phyloP scores from a whole-genome alignment of 2,797 vertebrate species.

The Melanotaenia trifasciata region DNA sequence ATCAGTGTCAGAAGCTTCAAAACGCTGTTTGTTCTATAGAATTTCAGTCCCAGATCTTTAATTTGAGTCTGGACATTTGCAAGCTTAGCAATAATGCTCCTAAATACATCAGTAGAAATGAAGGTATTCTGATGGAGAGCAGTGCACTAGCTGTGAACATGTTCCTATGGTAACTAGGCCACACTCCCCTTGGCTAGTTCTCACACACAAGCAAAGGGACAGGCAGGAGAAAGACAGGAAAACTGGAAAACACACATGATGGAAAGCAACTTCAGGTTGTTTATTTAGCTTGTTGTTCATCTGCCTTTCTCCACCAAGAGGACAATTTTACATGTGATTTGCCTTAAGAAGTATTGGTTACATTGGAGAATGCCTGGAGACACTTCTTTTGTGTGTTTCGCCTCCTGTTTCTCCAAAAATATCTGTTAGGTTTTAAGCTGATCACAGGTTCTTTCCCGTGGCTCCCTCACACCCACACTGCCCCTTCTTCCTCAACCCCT shows the following conservation, averaged over 20 bases:
- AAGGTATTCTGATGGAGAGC: conserved; percentile 65
- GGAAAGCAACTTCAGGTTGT: conserved; percentile 46
- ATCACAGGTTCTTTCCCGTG: conserved; percentile 56
- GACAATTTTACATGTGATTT: conserved; percentile 5
- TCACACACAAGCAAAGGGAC: conserved; percentile 54
- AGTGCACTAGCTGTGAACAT: conserved; percentile 59
- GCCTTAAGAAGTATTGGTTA: conserved; percentile 6
- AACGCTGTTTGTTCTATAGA: conserved; percentile 16
- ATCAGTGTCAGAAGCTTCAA: conserved; percentile 6
- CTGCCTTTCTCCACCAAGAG: not conserved
- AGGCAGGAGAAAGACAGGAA: conserved; percentile 47
- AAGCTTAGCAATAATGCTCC: conserved; percentile 40
- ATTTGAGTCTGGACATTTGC: conserved; percentile 45
- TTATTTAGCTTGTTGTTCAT: conserved; percentile 35
- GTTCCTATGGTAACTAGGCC: conserved; percentile 81
- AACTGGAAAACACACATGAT: conserved; percentile 51
- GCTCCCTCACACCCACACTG: conserved; percentile 68
- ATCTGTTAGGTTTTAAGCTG: conserved; percentile 39
- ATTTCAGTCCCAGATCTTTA: conserved; percentile 35
- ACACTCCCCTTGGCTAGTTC: conserved; percentile 67
- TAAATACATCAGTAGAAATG: conserved; percentile 58
- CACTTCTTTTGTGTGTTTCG: conserved; percentile 23
- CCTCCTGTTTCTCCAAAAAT: conserved; percentile 45
- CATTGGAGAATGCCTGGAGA: conserved; percentile 18
- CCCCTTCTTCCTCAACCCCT: conserved; percentile 63